A percentile compares a stretch with the other conserved stretches of the same genome.
Conservation (phyloP, 2,797 vertebrate species). For the Crocidura indochinensis region DNA sequence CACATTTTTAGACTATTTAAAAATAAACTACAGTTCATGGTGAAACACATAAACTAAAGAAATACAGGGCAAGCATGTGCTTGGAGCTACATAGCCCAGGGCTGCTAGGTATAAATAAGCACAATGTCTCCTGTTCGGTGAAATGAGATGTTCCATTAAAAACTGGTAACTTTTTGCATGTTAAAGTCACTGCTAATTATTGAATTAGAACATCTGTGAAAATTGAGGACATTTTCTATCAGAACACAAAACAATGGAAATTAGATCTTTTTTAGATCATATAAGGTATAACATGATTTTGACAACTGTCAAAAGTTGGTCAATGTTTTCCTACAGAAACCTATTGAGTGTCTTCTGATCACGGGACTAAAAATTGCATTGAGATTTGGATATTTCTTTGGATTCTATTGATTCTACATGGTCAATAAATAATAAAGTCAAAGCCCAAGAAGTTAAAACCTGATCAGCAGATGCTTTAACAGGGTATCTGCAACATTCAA, state of each 20-base stretch:
- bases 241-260: slow-evolving; percentile 66
- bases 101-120: slow-evolving; percentile 54
- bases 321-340: slow-evolving; percentile 4
- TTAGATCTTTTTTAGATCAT: slow-evolving; percentile 31
- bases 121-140: slow-evolving; percentile 30
- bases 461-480: slow-evolving; percentile 1
- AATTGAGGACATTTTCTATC: slow-evolving; percentile 64
- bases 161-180: slow-evolving; percentile 78
- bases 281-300: not conserved
- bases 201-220: slow-evolving; percentile 82
- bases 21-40: slow-evolving; percentile 83
- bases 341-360: not conserved
- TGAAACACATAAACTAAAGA: not conserved
- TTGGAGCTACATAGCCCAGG: not conserved
- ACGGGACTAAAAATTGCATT: not conserved
- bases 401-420: not conserved
- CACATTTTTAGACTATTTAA: slow-evolving; percentile 84
- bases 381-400: not conserved
- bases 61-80: not conserved
- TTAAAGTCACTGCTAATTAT: slow-evolving; percentile 60
- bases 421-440: not conserved
- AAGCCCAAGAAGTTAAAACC: not conserved
- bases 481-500: slow-evolving; percentile 3
- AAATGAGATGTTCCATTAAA: slow-evolving; percentile 57
- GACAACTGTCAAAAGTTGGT: not conserved